These are phyloP conservation scores for Lepidurus couesii DNA, from an alignment of 1,140 invertebrate species.

Conservation along the genomic window DNA sequence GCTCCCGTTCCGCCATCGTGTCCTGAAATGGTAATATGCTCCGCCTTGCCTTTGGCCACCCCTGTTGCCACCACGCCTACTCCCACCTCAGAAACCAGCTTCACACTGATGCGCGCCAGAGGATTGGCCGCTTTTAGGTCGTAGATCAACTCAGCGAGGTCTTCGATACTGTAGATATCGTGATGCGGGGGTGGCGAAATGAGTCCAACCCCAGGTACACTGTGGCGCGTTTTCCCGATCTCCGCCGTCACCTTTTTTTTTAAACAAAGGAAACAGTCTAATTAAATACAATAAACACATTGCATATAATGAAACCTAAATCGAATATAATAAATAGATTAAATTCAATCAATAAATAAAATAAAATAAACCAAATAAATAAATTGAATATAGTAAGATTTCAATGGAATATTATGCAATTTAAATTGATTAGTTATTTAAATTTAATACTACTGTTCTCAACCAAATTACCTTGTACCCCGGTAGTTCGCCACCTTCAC, in stretches of 20 bases:
- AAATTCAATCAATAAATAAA: no score
- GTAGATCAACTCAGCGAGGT: constrained; percentile 96
- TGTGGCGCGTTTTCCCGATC: constrained; percentile 91
- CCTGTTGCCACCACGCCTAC: constrained; percentile 97
- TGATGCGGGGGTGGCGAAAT: constrained; percentile 99
- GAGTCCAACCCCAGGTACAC: constrained; percentile 92
- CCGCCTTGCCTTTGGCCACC: constrained; percentile 97
- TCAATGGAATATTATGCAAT: not conserved
- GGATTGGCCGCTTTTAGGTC: constrained; percentile 98
- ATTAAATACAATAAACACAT: not conserved
- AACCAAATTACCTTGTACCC: constrained; percentile 59
- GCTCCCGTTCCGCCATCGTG: constrained; percentile 98
- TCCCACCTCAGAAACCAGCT: constrained; percentile 96
- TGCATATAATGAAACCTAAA: not conserved
- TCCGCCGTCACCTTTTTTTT: constrained; percentile 72
- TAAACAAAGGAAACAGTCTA: constrained; percentile 29
- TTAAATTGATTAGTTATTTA: not conserved
- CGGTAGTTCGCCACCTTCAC: constrained; percentile 90
- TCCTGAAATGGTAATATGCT: constrained; percentile 96
- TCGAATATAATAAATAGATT: not conserved
- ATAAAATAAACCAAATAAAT: no score
- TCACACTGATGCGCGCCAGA: constrained; percentile 89
- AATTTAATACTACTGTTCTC: not conserved
- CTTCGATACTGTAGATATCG: constrained; percentile 99
- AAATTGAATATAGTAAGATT: no score